Conservation (phyloP, 2,113 vertebrate species). For the Tylochromis polylepis region DNA sequence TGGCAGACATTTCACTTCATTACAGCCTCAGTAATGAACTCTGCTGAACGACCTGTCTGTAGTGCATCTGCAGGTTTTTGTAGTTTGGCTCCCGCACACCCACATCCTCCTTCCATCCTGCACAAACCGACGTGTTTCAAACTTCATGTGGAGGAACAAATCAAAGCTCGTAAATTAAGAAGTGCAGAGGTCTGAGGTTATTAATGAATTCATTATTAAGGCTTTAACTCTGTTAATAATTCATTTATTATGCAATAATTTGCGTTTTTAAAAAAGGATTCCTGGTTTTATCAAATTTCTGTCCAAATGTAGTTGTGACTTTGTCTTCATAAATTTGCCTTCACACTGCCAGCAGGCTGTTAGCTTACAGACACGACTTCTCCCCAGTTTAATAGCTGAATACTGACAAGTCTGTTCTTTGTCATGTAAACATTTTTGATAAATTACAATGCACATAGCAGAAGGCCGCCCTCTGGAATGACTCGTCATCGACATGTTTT, state of each 20-base stretch:
- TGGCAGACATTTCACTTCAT: neutral
- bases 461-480: neutral
- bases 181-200: neutral
- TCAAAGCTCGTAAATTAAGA: neutral
- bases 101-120: neutral
- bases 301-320: neutral
- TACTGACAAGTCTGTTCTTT: neutral
- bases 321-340: neutral
- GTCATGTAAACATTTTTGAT: neutral
- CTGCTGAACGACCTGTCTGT: neutral
- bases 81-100: neutral
- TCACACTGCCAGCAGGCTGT: rapidly evolving
- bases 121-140: neutral
- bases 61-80: neutral
- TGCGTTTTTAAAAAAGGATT: neutral
- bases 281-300: too few species aligned
- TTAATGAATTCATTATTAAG: neutral
- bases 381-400: neutral
- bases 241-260: neutral
- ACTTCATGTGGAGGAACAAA: neutral
- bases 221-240: neutral
- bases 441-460: neutral
- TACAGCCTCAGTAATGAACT: neutral
- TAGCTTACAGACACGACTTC: neutral
- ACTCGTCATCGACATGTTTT: neutral